Base-by-base conservation (phyloP, 1,140 invertebrate species). In the Bathynomus jamesi region DNA sequence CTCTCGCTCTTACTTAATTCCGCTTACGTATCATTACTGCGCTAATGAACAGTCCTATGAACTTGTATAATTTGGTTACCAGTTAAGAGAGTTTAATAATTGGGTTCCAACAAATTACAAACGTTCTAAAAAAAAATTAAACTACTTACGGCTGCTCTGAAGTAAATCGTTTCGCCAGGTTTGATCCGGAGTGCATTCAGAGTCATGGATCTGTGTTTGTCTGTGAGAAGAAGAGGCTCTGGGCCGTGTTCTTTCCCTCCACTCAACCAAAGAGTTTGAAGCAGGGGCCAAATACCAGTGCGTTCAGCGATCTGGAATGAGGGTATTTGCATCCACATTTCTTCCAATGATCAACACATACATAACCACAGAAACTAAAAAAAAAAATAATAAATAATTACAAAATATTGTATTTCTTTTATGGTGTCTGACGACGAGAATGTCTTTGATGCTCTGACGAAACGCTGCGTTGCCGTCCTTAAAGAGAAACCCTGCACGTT, bases 151-250 rank as follows among this genome's bases (percentile, higher is more conserved):
- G 75, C 75, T 11, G 75, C 75, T 30, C 70, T 76, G 66, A 76
- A 76, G 65, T 76, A 76, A 40, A 76, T 73, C 53, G 75, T 76
- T 71, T 76, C 75, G 2, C 75, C 75, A 1, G 75, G 75, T 7
- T 63, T 62, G 27, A 76, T 28, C 60, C 75, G 70, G 27, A 76
- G 69, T 29, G 71, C 72, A 31, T 73, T 73, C 46, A 76, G 75
- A 4, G 75, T 76, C 75, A 76, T 71, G 69, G 71, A 66, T 17
- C 69, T 27, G 61, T 76, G 71, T 5, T 73, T 67, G 24, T 76
- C 75, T 2, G 68, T 65, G 24, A 73, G 69, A 40, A 73, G 72
- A n/a, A 69, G 11, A 17, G 72, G 71, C 4, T 53, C 64, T 4
- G 40, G 53, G 24, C 62, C 68, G 21, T 61, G 65, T 13, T 21